Base-by-base conservation (phyloP, 2,113 vertebrate genomes). In the Phyllostomus discolor region DNA sequence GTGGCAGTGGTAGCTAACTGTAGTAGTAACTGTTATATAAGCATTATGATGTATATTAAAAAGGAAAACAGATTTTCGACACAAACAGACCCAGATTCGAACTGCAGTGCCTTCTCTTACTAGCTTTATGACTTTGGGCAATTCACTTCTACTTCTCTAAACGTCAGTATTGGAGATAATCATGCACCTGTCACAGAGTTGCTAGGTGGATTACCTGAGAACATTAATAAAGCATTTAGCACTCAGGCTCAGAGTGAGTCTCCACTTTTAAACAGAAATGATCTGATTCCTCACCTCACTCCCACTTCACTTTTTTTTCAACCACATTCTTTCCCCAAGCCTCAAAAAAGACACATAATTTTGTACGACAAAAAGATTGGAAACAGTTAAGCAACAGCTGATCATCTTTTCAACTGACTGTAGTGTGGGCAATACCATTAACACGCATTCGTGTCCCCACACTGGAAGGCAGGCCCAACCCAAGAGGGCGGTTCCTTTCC, bases 171-270 rank as follows among this genome's bases (percentile, higher is more conserved):
- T 35, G 62, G 43, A 95, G 59, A 24, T 59, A 92, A 92, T 81
- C 90, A 24, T 80, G 33, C 33, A 81, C 54, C 93, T 72, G 17
- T 88, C 86, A 66, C 9, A 54, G 38, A 89, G 19, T 17, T 64
- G 38, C 33, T 67, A 1, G 33, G 38, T 31, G 35, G 62, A 80
- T 84, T 93, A 90, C 88, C 46, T 75, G 33, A 46, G 50, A 81
- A 96, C 88, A 88, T 70, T 69, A 93, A 95, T 73, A 64, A 82
- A 67, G 57, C 73, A 83, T 76, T 93, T 83, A 95, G 67, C 73
- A 85, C 72, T 57, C 66, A 88, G 79, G 48, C 62, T 88, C 46
- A 62, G 59, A 88, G 28, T 38, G 12, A 64, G 75, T 46, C 43
- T n/a, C 41, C 62, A 48, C 38, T 94, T 92, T 87, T 96, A 92